Percentiles rank a stretch among this genome's conserved stretches.
These are phyloP conservation scores for Lerema accius DNA, from an alignment of 1,140 invertebrate species.

Conservation along the genomic window DNA sequence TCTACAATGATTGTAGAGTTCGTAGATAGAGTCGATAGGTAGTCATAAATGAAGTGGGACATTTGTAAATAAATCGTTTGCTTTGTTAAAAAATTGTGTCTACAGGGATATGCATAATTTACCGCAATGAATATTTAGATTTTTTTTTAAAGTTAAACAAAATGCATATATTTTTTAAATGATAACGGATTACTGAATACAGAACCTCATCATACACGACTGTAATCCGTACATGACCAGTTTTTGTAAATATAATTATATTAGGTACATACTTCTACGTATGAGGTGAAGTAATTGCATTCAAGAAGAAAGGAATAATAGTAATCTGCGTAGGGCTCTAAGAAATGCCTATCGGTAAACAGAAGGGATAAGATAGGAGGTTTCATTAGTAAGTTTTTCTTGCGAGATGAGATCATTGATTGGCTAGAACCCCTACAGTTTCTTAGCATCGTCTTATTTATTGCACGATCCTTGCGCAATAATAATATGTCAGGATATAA, in stretches of 20 bases:
- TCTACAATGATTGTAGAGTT: too few relatives aligned
- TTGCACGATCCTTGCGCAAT: background rate
- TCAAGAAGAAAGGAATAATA: constrained; percentile 23
- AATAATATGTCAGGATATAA: too few relatives aligned
- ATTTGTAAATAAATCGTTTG: too few relatives aligned
- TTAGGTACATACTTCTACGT: constrained; percentile 7
- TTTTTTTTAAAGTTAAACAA: too few relatives aligned
- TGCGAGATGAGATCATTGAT: constrained; percentile 20
- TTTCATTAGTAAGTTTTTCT: constrained; percentile 27
- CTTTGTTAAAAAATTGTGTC: too few relatives aligned
- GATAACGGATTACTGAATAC: too few relatives aligned
- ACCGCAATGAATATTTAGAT: too few relatives aligned
- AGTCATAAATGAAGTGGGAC: too few relatives aligned
- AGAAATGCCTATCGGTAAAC: constrained; percentile 17
- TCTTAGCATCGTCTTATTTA: constrained; percentile 7
- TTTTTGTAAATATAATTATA: constrained; percentile 24
- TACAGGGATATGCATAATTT: too few relatives aligned
- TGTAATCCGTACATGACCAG: background rate
- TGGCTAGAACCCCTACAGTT: constrained; percentile 10
- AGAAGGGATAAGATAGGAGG: constrained; percentile 26
- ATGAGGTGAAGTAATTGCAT: constrained; percentile 18
- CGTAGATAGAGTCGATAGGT: too few relatives aligned
- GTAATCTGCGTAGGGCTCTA: constrained; percentile 21
- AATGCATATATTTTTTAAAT: too few relatives aligned
- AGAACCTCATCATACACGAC: background rate